Evolutionary conservation across 2,888 invertebrate species (phyloP).

Genomic region (Deilephila elpenor): DNA sequence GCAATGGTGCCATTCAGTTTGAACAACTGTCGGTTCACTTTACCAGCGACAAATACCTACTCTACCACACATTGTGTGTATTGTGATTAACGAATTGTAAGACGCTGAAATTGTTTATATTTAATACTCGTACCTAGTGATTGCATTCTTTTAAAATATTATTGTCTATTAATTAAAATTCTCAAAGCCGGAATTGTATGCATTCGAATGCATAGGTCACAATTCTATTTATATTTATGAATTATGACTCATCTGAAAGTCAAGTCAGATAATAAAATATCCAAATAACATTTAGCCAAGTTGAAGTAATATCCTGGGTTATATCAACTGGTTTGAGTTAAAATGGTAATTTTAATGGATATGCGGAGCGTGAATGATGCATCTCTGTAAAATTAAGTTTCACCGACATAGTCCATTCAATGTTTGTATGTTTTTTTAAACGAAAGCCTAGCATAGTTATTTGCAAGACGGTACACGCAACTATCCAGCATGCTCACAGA

Average conservation of each 20-base stretch:
- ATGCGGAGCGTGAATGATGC: slow-evolving; percentile 12
- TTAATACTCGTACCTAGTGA: not conserved
- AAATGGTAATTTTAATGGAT: not conserved
- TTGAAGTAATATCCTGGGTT: not conserved
- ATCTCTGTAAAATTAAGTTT: slow-evolving; percentile 24
- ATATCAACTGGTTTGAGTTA: not conserved
- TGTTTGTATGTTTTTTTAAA: slow-evolving; percentile 27
- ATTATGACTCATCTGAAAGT: not conserved
- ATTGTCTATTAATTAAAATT: not conserved
- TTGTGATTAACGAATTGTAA: slow-evolving; percentile 17
- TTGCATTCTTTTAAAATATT: not conserved
- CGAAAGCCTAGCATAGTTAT: slow-evolving; percentile 5
- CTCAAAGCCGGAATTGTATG: not conserved
- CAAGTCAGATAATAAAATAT: not conserved
- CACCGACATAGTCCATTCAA: slow-evolving; percentile 8
- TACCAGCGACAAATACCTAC: slow-evolving; percentile 19
- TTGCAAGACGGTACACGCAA: slow-evolving; percentile 29
- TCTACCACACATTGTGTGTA: slow-evolving; percentile 1
- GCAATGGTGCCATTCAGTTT: slow-evolving; percentile 53
- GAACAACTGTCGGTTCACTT: slow-evolving; percentile 57
- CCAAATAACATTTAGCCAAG: not conserved
- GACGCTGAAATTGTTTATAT: not conserved
- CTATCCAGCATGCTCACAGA: not conserved
- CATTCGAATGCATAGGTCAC: slow-evolving; percentile 14
- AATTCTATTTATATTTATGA: slow-evolving; percentile 2